Conservation (phyloP, 2,113 vertebrate genomes). For the Xiphophorus couchianus region DNA sequence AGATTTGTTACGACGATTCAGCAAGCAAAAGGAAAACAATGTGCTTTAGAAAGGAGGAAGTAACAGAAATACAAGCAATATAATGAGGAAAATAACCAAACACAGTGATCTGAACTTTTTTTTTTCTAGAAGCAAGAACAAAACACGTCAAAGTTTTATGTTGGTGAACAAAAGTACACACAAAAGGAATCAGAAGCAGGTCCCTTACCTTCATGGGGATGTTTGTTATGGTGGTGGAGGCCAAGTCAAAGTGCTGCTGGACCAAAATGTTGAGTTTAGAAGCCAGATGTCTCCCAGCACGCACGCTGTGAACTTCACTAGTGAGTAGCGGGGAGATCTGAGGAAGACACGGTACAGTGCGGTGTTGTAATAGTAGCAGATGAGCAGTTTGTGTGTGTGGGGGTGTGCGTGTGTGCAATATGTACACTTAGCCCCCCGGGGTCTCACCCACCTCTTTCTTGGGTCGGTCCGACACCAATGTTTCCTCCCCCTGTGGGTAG, state of each 20-base stretch:
- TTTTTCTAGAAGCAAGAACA: slow-evolving; percentile 14
- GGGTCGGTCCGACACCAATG: slow-evolving; percentile 92
- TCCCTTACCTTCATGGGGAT: slow-evolving; percentile 97
- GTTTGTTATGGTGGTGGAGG: slow-evolving; percentile 98
- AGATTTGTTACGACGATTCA: slow-evolving; percentile 19
- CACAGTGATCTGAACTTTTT: slow-evolving; percentile 15
- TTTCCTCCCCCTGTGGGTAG: slow-evolving; percentile 94
- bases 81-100: slow-evolving; percentile 7
- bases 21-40: slow-evolving; percentile 31
- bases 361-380: background rate
- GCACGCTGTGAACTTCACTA: slow-evolving; percentile 97
- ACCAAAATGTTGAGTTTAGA: slow-evolving; percentile 96
- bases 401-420: background rate
- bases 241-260: slow-evolving; percentile 98
- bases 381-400: background rate
- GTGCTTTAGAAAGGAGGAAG: slow-evolving; percentile 13
- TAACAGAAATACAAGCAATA: slow-evolving; percentile 17
- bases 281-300: slow-evolving; percentile 92
- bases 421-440: no score
- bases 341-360: background rate
- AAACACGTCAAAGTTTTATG: slow-evolving; percentile 8
- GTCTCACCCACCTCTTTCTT: slow-evolving; percentile 89
- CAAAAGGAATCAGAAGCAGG: background rate
- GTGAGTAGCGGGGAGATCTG: slow-evolving; percentile 73
- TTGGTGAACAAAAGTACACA: slow-evolving; percentile 10